Percentiles rank a stretch among this genome's conserved stretches.
These are phyloP conservation scores for Macrotus californicus DNA, from an alignment of 2,113 vertebrate genomes.

Conservation along the genomic window DNA sequence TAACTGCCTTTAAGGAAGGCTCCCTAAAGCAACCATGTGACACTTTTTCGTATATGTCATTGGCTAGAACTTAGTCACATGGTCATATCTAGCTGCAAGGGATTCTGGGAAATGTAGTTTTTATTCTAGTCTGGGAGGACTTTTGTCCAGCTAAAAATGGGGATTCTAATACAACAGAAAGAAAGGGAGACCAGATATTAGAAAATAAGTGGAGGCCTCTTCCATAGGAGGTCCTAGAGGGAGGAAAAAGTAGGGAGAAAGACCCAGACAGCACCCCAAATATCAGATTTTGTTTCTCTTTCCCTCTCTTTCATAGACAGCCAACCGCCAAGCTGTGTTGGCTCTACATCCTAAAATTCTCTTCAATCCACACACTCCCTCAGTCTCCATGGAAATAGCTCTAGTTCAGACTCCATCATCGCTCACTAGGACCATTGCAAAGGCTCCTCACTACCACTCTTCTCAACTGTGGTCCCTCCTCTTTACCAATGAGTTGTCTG, in stretches of 20 bases:
- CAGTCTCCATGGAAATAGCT: not conserved
- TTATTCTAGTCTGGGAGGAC: not conserved
- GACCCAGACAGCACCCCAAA: not conserved
- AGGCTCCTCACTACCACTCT: not conserved
- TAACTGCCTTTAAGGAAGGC: not conserved
- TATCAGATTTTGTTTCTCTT: not conserved
- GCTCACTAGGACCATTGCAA: not conserved
- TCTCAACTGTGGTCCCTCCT: not conserved
- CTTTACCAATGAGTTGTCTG: not conserved
- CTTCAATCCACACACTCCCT: not conserved
- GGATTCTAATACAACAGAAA: not conserved
- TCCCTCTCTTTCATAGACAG: not conserved
- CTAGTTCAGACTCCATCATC: not conserved
- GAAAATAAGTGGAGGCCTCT: not conserved
- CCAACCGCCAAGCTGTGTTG: not conserved
- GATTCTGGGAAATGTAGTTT: constrained; percentile 36
- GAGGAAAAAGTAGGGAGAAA: not conserved
- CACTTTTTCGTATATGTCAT: not conserved
- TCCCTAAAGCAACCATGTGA: not conserved
- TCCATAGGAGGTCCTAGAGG: not conserved
- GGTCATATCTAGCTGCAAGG: constrained; percentile 12
- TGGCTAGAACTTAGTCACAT: not conserved
- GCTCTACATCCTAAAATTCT: not conserved
- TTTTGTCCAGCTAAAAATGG: not conserved
- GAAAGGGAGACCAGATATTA: not conserved